Conservation (phyloP, 2,797 vertebrate genomes). For the Ispidina lecontei region DNA sequence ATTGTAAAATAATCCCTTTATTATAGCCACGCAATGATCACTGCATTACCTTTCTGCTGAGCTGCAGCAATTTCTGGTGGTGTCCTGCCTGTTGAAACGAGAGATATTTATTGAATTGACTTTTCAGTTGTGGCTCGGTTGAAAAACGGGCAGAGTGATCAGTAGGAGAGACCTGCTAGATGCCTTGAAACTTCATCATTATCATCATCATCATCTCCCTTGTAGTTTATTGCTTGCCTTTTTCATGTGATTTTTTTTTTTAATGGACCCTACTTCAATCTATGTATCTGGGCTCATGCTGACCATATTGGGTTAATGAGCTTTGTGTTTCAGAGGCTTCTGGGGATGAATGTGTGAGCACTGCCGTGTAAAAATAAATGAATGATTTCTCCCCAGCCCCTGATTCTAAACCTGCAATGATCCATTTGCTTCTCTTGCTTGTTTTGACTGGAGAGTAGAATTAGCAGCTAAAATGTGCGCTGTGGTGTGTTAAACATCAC, state of each 20-base stretch:
- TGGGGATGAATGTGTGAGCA: neutral
- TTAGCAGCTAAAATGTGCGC: neutral
- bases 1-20: constrained; percentile 44
- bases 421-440: neutral
- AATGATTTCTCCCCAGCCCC: no score
- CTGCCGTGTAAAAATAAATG: neutral
- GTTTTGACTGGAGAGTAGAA: neutral
- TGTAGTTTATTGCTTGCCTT: neutral
- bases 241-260: neutral
- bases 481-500: neutral
- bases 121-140: neutral
- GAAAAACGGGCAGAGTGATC: neutral
- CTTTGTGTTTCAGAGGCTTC: neutral
- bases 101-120: neutral
- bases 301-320: neutral
- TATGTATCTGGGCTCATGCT: neutral
- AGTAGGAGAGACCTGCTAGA: neutral
- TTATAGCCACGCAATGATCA: neutral
- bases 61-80: neutral
- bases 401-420: neutral
- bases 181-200: neutral
- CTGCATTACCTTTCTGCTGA: constrained; percentile 42
- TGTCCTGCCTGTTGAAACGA: constrained; percentile 18
- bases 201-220: neutral
- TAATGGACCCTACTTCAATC: neutral